These are phyloP conservation scores for Tenualosa ilisha DNA, from an alignment of 2,797 vertebrate genomes.

Conservation along the genomic window DNA sequence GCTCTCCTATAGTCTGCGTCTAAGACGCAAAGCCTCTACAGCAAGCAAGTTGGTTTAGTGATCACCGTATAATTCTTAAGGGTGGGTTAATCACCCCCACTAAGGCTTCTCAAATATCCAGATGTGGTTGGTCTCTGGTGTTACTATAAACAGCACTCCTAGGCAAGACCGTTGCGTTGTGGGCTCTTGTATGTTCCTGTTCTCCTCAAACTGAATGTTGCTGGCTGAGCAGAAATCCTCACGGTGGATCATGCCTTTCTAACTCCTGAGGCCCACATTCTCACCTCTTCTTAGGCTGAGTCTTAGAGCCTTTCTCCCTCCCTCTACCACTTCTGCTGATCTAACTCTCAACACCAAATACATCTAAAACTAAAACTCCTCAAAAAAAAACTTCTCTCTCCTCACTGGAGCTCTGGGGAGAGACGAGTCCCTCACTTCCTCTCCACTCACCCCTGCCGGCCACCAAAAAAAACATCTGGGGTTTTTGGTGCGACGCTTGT, in stretches of 20 bases:
- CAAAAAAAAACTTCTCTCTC: not conserved
- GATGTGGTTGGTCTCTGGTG: not conserved
- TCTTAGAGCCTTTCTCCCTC: not conserved
- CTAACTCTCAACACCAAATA: not conserved
- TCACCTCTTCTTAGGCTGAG: not conserved
- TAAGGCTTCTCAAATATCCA: not conserved
- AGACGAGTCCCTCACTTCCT: not conserved
- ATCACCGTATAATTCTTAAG: not conserved
- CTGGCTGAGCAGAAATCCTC: not conserved
- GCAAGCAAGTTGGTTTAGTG: not conserved
- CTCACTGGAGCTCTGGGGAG: not conserved
- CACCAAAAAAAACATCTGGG: constrained; percentile 35
- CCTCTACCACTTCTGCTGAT: not conserved
- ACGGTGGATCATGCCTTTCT: constrained; percentile 16
- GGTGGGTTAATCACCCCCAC: no score
- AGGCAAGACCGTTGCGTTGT: not conserved
- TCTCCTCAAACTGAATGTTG: not conserved
- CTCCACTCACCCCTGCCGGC: not conserved
- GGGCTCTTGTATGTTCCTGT: not conserved
- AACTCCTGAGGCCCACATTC: not conserved
- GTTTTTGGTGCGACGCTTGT: constrained; percentile 45
- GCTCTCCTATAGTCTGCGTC: not conserved
- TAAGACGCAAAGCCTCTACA: not conserved
- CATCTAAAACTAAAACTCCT: no score
- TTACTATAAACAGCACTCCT: not conserved